Percentiles rank a stretch among this genome's conserved stretches.
These are phyloP conservation scores for Alviniconcha marisindica DNA, from an alignment of 1,140 invertebrate species.

Conservation along the genomic window DNA sequence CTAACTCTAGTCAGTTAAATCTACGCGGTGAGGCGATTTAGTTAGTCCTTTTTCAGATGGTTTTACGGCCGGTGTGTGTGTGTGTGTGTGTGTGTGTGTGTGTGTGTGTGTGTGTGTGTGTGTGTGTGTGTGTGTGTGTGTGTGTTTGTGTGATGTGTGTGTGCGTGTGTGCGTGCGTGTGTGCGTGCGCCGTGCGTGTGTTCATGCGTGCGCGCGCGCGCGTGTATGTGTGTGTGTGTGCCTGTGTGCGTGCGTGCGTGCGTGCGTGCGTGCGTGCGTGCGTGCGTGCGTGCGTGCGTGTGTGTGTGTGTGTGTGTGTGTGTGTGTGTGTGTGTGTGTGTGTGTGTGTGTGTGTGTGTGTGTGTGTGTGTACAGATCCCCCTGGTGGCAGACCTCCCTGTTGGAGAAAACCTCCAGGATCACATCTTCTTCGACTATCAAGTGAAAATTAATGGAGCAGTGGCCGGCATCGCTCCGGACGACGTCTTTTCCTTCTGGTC, in stretches of 20 bases:
- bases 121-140: too few relatives aligned
- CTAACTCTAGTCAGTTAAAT: too few relatives aligned
- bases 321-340: slow-evolving; percentile 3
- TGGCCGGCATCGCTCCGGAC: not conserved
- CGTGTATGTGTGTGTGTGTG: too few relatives aligned
- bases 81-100: too few relatives aligned
- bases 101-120: too few relatives aligned
- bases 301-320: slow-evolving; percentile 3
- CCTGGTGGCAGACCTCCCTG: slow-evolving; percentile 81
- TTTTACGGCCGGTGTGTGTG: too few relatives aligned
- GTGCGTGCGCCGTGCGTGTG: too few relatives aligned
- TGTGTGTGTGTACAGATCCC: slow-evolving; percentile 50
- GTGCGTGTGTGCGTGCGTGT: too few relatives aligned
- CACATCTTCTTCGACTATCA: slow-evolving; percentile 73
- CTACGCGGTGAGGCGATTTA: too few relatives aligned
- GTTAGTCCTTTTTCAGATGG: too few relatives aligned
- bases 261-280: slow-evolving; percentile 1
- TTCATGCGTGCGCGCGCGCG: too few relatives aligned
- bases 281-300: not conserved
- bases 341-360: not conserved
- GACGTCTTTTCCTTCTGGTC: slow-evolving; percentile 32
- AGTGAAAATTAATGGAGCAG: slow-evolving; percentile 15
- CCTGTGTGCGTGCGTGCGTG: not conserved
- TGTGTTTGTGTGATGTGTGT: too few relatives aligned
- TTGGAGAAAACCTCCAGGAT: slow-evolving; percentile 91